Conservation (phyloP, 2,888 invertebrate species). For the Ceramica pisi region DNA sequence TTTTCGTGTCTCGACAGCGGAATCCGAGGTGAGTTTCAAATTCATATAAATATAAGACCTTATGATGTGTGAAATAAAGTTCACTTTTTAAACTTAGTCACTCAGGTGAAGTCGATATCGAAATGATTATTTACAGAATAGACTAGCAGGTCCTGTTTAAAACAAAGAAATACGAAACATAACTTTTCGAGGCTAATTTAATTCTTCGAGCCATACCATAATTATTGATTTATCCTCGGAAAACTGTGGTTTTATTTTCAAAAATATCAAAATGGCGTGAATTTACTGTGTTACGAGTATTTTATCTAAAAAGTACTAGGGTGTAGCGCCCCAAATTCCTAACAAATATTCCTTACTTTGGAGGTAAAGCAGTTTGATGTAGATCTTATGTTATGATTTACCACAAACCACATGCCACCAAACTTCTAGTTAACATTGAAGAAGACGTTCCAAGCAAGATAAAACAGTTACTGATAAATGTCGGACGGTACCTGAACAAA, state of each 20-base stretch:
- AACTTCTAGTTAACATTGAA: not conserved
- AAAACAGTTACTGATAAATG: conserved; percentile 15
- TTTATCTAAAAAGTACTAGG: not conserved
- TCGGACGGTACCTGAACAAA: conserved; percentile 39
- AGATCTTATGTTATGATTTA: not conserved
- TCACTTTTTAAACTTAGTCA: too few species aligned
- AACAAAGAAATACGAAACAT: not conserved
- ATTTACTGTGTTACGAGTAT: not conserved
- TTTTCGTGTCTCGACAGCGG: too few species aligned
- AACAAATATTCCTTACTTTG: not conserved
- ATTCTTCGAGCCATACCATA: not conserved
- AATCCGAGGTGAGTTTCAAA: too few species aligned
- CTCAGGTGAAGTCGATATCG: too few species aligned
- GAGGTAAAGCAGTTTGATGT: not conserved
- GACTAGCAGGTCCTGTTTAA: not conserved
- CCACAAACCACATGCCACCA: not conserved
- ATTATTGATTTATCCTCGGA: not conserved
- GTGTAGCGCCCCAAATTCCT: not conserved
- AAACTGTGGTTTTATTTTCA: not conserved
- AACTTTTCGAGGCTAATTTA: not conserved
- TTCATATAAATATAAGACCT: too few species aligned
- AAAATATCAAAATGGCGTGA: not conserved
- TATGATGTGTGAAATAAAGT: too few species aligned
- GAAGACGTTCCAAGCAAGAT: conserved; percentile 2
- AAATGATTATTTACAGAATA: too few species aligned